Conservation (phyloP, 2,888 invertebrate species). For the Drosophila mettleri region DNA sequence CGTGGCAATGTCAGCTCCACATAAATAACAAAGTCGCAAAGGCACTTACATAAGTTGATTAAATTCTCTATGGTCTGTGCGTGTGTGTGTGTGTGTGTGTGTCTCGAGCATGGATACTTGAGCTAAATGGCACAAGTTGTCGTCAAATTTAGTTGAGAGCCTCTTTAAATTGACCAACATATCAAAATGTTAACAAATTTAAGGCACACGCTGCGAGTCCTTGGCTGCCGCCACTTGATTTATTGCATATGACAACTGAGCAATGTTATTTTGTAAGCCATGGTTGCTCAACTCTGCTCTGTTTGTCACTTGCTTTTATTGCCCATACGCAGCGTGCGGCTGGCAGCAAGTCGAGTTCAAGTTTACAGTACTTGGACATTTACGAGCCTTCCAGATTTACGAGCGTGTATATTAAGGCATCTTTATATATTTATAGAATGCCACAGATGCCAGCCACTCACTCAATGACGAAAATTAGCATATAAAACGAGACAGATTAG, state of each 20-base stretch:
- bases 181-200: conserved; percentile 56
- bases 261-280: conserved; percentile 37
- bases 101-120: conserved; percentile 5
- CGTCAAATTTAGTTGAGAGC: conserved; percentile 20
- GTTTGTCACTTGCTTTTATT: conserved; percentile 14
- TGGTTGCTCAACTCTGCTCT: conserved; percentile 18
- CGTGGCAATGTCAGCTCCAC: not conserved
- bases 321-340: conserved; percentile 13
- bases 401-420: conserved; percentile 30
- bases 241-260: conserved; percentile 61
- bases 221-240: conserved; percentile 45
- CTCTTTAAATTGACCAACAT: conserved; percentile 39
- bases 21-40: conserved; percentile 13
- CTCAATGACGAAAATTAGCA: conserved; percentile 69
- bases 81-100: not conserved
- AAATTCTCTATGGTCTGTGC: conserved; percentile 2
- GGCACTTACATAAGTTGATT: conserved; percentile 25
- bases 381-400: conserved; percentile 48
- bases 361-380: conserved; percentile 43
- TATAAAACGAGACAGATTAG: conserved; percentile 58
- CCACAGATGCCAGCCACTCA: conserved; percentile 32
- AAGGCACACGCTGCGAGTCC: conserved; percentile 8
- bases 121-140: conserved; percentile 23
- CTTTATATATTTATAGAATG: conserved; percentile 4
- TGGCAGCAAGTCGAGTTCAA: conserved; percentile 19